Evolutionary conservation across 2,888 invertebrate genomes (phyloP).

Genomic region (Scrobipalpa atriplicella): DNA sequence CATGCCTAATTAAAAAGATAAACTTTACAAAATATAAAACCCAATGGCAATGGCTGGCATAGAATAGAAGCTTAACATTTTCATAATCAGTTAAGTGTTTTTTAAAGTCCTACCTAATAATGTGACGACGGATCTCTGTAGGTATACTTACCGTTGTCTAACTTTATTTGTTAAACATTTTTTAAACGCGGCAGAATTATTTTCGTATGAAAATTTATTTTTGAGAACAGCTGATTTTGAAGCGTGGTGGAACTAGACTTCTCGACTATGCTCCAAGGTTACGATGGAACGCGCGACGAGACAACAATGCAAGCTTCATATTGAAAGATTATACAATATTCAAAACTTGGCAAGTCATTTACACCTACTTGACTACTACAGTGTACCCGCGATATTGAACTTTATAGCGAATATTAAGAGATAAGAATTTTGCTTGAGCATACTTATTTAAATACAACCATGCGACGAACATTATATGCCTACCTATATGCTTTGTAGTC

Average conservation of each 20-base stretch:
- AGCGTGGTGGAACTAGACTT: not conserved
- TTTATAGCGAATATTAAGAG: not conserved
- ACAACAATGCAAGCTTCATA: slow-evolving; percentile 27
- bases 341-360: slow-evolving; percentile 8
- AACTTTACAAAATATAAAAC: too few relatives aligned
- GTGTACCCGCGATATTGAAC: not conserved
- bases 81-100: too few relatives aligned
- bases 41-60: too few relatives aligned
- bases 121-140: too few relatives aligned
- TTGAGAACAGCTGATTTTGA: not conserved
- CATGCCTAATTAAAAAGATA: too few relatives aligned
- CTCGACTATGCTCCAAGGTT: slow-evolving; percentile 25
- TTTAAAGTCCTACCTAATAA: too few relatives aligned
- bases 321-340: slow-evolving; percentile 21
- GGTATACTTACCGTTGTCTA: too few relatives aligned
- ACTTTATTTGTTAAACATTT: too few relatives aligned
- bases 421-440: not conserved
- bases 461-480: not conserved
- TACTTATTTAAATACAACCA: not conserved
- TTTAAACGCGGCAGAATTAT: too few relatives aligned
- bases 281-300: slow-evolving; percentile 26
- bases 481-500: not conserved
- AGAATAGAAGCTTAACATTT: too few relatives aligned
- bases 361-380: slow-evolving; percentile 18
- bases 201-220: too few relatives aligned